Evolutionary conservation across 2,888 invertebrate species (phyloP).

Genomic region (Halictus quadricinctus): DNA sequence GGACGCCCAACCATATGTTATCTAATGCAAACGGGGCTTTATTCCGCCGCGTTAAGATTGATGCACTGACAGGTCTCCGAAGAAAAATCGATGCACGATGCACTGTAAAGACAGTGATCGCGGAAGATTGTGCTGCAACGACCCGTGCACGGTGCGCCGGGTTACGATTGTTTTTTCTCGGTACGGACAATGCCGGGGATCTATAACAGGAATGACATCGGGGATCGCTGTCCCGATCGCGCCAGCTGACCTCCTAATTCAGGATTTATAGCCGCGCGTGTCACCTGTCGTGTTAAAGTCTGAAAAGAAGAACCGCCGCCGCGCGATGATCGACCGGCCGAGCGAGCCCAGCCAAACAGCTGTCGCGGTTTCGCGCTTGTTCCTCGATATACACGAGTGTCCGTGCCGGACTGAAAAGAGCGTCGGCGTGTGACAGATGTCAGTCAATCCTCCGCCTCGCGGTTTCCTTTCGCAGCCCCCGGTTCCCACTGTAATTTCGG

Average conservation of each 20-base stretch:
- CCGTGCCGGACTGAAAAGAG: conserved; percentile 22
- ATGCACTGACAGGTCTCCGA: background rate
- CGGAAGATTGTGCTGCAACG: background rate
- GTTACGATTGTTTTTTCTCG: background rate
- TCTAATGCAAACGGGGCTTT: background rate
- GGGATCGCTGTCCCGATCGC: conserved; percentile 40
- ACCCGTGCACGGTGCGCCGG: background rate
- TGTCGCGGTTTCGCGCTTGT: conserved; percentile 48
- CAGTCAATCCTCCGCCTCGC: conserved; percentile 39
- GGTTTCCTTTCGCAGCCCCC: conserved; percentile 22
- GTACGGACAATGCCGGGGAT: background rate
- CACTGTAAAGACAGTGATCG: background rate
- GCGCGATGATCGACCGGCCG: conserved; percentile 35
- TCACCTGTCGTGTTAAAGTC: conserved; percentile 50
- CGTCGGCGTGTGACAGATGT: conserved; percentile 52
- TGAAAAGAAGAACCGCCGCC: conserved; percentile 13
- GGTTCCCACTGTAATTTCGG: conserved; percentile 39
- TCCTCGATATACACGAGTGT: conserved; percentile 18
- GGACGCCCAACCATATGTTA: background rate
- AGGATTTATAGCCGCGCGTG: conserved; percentile 51
- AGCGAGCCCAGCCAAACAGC: conserved; percentile 33
- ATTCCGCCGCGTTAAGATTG: background rate
- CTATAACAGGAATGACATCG: background rate
- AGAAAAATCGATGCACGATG: background rate
- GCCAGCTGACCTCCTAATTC: conserved; percentile 65